phyloP scores from a whole-genome alignment of 1,140 invertebrate genomes.

The Diachasma alloeum region DNA sequence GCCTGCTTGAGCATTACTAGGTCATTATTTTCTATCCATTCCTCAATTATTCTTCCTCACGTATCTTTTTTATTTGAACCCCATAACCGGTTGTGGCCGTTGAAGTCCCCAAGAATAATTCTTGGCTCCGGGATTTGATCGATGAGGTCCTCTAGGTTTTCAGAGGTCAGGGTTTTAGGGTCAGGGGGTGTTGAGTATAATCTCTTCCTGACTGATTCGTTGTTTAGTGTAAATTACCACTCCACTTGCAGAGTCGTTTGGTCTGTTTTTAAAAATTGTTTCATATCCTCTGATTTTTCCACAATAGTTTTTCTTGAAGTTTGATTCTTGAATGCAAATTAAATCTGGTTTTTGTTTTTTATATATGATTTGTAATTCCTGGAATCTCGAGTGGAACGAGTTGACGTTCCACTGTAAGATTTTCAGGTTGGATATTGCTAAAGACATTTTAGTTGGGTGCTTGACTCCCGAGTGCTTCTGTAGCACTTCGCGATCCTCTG shows the following conservation, averaged over 20 bases:
- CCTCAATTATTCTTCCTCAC: too few species aligned
- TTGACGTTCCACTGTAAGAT: constrained; percentile 8
- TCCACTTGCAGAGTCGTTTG: not conserved
- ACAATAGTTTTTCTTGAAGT: not conserved
- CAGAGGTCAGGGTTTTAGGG: too few species aligned
- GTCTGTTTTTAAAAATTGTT: not conserved
- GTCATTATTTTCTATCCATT: too few species aligned
- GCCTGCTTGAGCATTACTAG: too few species aligned
- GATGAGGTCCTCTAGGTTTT: too few species aligned
- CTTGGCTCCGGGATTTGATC: too few species aligned
- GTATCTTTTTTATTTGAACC: too few species aligned
- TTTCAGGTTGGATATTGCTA: not conserved
- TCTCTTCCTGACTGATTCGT: not conserved
- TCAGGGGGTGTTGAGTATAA: not conserved
- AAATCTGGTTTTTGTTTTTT: not conserved
- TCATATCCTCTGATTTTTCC: not conserved
- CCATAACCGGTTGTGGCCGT: too few species aligned
- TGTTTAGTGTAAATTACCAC: not conserved
- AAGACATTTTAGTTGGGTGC: not conserved
- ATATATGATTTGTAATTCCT: not conserved
- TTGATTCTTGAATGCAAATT: constrained; percentile 14
- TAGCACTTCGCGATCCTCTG: not conserved
- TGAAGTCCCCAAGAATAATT: too few species aligned
- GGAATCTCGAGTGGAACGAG: not conserved
- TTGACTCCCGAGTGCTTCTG: not conserved